Conservation (phyloP, 2,888 invertebrate genomes). For the Deilephila porcellus region DNA sequence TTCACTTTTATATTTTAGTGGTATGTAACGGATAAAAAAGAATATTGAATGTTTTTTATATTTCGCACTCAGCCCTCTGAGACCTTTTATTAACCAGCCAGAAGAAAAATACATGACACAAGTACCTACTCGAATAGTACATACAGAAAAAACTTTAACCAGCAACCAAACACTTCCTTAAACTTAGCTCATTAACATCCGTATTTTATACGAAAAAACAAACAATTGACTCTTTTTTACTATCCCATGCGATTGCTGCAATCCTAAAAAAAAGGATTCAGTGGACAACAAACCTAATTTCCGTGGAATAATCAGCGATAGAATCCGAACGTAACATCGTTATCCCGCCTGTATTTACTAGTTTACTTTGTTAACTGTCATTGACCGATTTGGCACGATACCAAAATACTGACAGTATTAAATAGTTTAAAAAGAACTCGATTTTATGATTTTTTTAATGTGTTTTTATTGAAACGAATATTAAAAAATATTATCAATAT, state of each 20-base stretch:
- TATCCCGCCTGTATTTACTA: constrained; percentile 50
- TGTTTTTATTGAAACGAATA: background rate
- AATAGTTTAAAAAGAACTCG: background rate
- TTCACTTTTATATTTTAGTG: too few species aligned
- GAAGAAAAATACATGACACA: too few species aligned
- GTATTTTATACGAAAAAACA: too few species aligned
- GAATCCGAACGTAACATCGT: constrained; percentile 37
- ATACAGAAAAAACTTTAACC: too few species aligned
- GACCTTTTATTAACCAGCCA: too few species aligned
- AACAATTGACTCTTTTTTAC: background rate
- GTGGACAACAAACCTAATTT: constrained; percentile 18
- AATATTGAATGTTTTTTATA: too few species aligned
- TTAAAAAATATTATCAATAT: too few species aligned
- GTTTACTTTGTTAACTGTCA: constrained; percentile 51
- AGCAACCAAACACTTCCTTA: background rate
- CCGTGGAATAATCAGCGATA: constrained; percentile 29
- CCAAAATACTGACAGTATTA: constrained; percentile 48
- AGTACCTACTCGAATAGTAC: too few species aligned
- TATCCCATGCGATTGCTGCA: too few species aligned
- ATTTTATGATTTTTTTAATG: constrained; percentile 2
- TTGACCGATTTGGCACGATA: constrained; percentile 70
- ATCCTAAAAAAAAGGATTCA: background rate
- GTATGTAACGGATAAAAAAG: too few species aligned
- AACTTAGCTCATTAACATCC: background rate
- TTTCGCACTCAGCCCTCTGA: too few species aligned